Evolutionary conservation across 2,113 vertebrate species (phyloP), one percentile per base, ranked within the genome.

Genomic region (Neodon shergylaensis): DNA sequence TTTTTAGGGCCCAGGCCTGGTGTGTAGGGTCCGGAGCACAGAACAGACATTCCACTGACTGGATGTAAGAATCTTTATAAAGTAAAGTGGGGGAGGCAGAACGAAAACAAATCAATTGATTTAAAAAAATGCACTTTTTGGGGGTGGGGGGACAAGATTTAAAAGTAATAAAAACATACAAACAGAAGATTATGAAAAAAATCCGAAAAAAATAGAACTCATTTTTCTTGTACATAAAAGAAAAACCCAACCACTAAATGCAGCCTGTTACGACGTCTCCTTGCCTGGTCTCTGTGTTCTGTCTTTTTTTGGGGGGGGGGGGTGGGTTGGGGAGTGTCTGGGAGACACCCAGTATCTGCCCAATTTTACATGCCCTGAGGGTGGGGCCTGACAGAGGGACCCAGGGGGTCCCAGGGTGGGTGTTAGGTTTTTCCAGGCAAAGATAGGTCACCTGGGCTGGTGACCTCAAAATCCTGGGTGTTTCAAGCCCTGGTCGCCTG

Each of bases 31-130:
- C 33, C 58, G 89, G 96, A 98, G 98, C 98, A 98, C 98, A 98
- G 97, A 97, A 93, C 88, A 97, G 96, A 98, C 98, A 98, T 98
- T 98, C 98, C 98, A 98, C 93, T 96, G 96, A 97, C 97, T 98
- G 97, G 98, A 98, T 91, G 92, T 95, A 98, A 98, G 97, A 98
- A 97, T 97, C 96, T 98, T 98, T 98, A 97, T 98, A 97, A 86
- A 72, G 22, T 61, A 65, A 97, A 90, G 92, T 93, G 97, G 95
- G 98, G 98, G 97, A 98, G 97, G 96, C 92, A 88, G 22, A 76
- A 95, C 33, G 95, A 79, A 78, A 79, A 91, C 82, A 96, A 92
- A 93, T 86, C 90, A 97, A 90, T 95, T 92, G 96, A 97, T 97
- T 82, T 82, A 5, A n/a, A 87, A 98, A 98, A 98, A 98, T 98